Evolutionary conservation across 2,113 vertebrate species (phyloP), one percentile per base, ranked within the genome.

Genomic region (Nothoprocta pentlandii): DNA sequence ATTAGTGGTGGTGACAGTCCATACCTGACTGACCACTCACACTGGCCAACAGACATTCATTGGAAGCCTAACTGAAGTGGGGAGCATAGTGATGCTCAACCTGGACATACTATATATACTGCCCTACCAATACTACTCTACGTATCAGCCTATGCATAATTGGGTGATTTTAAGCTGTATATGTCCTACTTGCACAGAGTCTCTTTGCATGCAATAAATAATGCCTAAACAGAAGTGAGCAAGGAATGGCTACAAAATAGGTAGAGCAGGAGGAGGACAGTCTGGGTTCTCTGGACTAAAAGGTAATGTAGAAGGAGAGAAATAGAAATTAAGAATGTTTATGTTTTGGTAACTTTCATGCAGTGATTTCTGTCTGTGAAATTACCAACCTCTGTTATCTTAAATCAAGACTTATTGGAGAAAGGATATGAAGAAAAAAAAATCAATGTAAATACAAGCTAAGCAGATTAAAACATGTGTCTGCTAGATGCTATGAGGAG

Each of bases 391-490:
- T 4, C 5, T 63, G 8, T 30, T 83, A 19, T 49, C 6, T 92
- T 85, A 85, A 93, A 82, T 59, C 30, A 94, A 91, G 61, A 49
- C 21, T 67, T 86, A 47, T 5, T 69, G 47, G 8, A 87, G 56
- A 79, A 83, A 88, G 5, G 6, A 44, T 75, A 85, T 49, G 28
- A 54, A 67, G 30, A 11, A 47, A 54, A 73, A 73, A 67, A 87
- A 78, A 9, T 12, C 25, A 80, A 85, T 75, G 28, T 78, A 88
- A 75, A 83, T 68, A 56, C n/a, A 54, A 67, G 12, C 59, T 86
- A 88, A 91, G 32, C 16, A 80, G 76, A 80, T 64, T 71, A 75
- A 95, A 94, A 41, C n/a, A 22, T 44, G 44, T 69, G 8, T 44
- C 44, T 93, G 28, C 20, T 53, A 75, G 61, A 94, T 67, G 0